Evolutionary conservation across 2,797 vertebrate genomes (phyloP), one percentile per base, ranked within the genome.

Genomic region (Paratrypauchen microcephalus): DNA sequence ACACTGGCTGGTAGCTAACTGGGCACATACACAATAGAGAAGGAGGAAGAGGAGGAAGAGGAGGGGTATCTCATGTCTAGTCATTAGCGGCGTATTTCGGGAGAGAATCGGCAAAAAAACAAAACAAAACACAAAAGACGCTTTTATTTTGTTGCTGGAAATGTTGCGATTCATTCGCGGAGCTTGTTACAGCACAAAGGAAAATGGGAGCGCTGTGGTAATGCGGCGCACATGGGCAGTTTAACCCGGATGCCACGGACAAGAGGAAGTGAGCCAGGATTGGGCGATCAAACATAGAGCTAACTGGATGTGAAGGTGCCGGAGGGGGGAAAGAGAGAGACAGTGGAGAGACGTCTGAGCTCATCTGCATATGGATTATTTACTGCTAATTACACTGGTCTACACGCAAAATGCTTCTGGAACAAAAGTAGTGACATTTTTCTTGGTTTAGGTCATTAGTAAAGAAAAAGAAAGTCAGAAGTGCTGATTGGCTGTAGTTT

Each of bases 31-130:
- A 41, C 66, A 55, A 70, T 56, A 60, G 28, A 60, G 60, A 67
- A 45, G 54, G 57, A 63, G 65, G 74, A 63, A 55, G 68, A 36
- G 32, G 32, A 36, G 32, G 32, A 15, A 6, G 41, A 45, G 41
- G 50, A 57, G 56, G 68, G 67, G 75, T 70, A 75, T 79, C 28
- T 65, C 70, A 83, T 74, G 81, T 70, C 71, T 66, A 78, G 74
- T 84, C 85, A 83, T 88, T 87, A 85, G 76, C 74, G 60, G 75
- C 75, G 77, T 83, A 76, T 81, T 87, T 85, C 73, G 59, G 36
- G 30, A 80, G 57, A 66, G 13, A 23, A 45, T 45, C 41, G 19
- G 15, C 2, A 2, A 61, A 81, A 82, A 73, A 45, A 32, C 41
- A 63, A 62, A 62, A 62, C 41, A 80, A 83, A 74, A 26, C 6